Evolutionary conservation across 2,888 invertebrate genomes (phyloP).

Genomic region (Calameuta pallipes): DNA sequence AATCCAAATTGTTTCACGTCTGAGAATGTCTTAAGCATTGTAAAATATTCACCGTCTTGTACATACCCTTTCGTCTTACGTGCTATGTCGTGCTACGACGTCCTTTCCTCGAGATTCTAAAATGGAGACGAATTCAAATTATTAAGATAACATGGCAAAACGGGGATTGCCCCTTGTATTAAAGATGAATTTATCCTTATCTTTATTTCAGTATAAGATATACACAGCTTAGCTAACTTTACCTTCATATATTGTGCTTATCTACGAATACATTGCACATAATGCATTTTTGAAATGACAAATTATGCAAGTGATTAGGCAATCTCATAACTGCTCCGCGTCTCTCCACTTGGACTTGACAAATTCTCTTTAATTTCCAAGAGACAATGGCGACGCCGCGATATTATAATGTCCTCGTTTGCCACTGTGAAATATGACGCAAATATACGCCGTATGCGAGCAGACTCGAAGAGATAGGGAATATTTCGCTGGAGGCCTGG

Average conservation of each 20-base stretch:
- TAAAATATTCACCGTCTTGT: neutral
- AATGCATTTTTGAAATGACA: neutral
- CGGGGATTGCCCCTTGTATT: neutral
- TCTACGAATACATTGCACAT: neutral
- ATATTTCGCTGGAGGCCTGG: neutral
- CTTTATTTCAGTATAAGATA: neutral
- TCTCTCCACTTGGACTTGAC: neutral
- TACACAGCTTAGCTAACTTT: neutral
- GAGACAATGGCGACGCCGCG: neutral
- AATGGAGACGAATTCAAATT: neutral
- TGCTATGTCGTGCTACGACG: neutral
- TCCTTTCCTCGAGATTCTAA: neutral
- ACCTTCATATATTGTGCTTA: neutral
- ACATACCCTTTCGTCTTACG: neutral
- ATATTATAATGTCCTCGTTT: neutral
- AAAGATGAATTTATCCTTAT: neutral
- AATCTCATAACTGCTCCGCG: neutral
- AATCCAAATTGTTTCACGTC: neutral
- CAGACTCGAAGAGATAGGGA: neutral
- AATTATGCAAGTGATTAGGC: neutral
- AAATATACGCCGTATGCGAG: neutral
- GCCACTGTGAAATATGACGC: neutral
- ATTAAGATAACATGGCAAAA: neutral
- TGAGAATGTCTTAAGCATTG: neutral
- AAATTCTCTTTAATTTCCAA: neutral